Conservation (phyloP, 2,888 invertebrate species). For the Sinodicranocentrus sp. region DNA sequence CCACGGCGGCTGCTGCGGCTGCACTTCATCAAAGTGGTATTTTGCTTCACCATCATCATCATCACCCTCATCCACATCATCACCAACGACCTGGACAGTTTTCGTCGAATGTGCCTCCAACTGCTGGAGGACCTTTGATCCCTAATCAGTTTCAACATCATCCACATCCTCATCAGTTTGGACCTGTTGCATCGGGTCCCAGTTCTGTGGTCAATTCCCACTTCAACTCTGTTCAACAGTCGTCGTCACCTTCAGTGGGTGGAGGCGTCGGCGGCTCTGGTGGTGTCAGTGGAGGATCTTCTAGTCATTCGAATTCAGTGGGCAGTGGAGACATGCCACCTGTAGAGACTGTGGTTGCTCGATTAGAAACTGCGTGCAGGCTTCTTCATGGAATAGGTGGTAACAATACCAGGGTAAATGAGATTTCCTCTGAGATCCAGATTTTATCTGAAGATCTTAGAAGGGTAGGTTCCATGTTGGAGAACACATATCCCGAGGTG, state of each 20-base stretch:
- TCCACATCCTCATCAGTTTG: conserved; percentile 32
- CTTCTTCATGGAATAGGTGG: conserved; percentile 74
- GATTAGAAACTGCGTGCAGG: conserved; percentile 74
- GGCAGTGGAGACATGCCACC: conserved; percentile 72
- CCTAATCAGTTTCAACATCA: conserved; percentile 37
- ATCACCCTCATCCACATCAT: conserved; percentile 31
- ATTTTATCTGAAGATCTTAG: conserved; percentile 74
- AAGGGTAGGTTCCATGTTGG: conserved; percentile 74
- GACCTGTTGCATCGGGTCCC: conserved; percentile 12
- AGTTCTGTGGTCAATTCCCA: background rate
- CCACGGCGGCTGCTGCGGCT: conserved; percentile 35
- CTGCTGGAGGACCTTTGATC: conserved; percentile 10
- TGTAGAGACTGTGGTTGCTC: conserved; percentile 75
- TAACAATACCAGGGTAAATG: conserved; percentile 72
- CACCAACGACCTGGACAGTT: conserved; percentile 36
- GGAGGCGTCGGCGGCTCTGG: background rate
- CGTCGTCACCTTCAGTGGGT: conserved; percentile 5
- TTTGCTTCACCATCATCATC: conserved; percentile 42
- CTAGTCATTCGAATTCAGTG: conserved; percentile 17
- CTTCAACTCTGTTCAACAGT: conserved; percentile 23
- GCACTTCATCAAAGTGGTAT: conserved; percentile 41
- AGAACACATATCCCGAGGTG: conserved; percentile 74
- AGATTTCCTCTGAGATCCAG: conserved; percentile 73
- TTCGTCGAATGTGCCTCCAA: conserved; percentile 9
- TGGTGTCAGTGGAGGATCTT: conserved; percentile 16